These are phyloP conservation scores for Lasioglossum vierecki DNA, from an alignment of 2,888 invertebrate species.

Conservation along the genomic window DNA sequence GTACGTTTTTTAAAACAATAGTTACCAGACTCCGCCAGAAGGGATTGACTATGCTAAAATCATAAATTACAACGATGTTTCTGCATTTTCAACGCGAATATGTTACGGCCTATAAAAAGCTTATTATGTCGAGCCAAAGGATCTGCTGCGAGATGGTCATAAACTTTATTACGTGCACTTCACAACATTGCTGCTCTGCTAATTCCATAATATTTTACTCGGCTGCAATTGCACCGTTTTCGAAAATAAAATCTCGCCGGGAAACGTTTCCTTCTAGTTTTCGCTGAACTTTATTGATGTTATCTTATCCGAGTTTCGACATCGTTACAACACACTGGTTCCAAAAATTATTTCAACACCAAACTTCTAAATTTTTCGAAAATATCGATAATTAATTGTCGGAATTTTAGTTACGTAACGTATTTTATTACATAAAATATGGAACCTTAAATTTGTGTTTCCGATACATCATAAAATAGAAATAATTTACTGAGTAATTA, in stretches of 20 bases:
- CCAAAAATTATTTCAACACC: background rate
- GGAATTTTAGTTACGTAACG: background rate
- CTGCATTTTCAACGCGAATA: slow-evolving; percentile 36
- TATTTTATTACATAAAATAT: background rate
- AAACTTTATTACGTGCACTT: slow-evolving; percentile 42
- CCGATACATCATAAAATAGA: background rate
- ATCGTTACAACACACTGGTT: background rate
- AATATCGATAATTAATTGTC: background rate
- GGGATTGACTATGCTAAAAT: slow-evolving; percentile 31
- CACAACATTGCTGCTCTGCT: slow-evolving; percentile 26
- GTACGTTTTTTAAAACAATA: background rate
- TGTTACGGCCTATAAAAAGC: slow-evolving; percentile 66
- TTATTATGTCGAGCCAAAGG: slow-evolving; percentile 55
- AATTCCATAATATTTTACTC: slow-evolving; percentile 24
- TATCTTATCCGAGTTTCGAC: background rate
- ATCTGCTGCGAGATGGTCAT: slow-evolving; percentile 34
- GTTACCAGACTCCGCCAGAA: background rate
- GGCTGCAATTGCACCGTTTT: background rate
- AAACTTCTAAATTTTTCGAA: background rate
- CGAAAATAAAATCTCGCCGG: background rate
- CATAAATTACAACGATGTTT: slow-evolving; percentile 61
- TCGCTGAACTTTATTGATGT: background rate
- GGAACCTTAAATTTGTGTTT: background rate
- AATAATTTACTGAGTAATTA: background rate
- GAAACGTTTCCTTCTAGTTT: background rate